A percentile compares a stretch with the other conserved stretches of the same genome.
Evolutionary conservation across 1,140 invertebrate genomes (phyloP).

Genomic region (Pemphigus obesinymphae): DNA sequence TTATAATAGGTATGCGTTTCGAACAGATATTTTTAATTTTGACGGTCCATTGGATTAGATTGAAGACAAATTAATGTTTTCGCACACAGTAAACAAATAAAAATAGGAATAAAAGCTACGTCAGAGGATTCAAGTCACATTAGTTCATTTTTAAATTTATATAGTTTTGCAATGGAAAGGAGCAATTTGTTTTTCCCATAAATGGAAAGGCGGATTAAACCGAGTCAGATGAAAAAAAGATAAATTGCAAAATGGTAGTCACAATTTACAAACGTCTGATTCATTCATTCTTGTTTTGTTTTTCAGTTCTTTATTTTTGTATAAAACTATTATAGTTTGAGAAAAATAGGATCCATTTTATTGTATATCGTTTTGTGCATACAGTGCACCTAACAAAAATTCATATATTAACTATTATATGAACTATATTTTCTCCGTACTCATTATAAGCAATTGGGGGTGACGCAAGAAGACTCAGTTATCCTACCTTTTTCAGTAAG

Average conservation of each 20-base stretch:
- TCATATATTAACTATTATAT: too few relatives aligned
- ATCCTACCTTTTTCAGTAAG: too few relatives aligned
- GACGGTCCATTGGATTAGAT: background rate
- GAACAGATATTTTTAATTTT: background rate
- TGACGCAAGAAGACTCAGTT: too few relatives aligned
- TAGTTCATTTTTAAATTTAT: background rate
- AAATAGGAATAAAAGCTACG: background rate
- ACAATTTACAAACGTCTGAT: background rate
- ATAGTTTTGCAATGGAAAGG: background rate
- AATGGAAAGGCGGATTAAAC: background rate
- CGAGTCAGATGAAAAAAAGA: background rate
- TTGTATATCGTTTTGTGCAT: background rate
- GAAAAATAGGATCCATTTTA: background rate
- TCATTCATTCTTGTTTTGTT: background rate
- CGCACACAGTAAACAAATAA: background rate
- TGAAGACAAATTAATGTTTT: background rate
- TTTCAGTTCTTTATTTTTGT: background rate
- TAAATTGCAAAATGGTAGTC: slow-evolving; percentile 2
- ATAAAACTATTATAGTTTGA: too few relatives aligned
- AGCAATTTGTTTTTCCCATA: background rate
- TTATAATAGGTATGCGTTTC: background rate
- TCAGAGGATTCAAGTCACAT: background rate
- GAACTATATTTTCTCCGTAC: background rate
- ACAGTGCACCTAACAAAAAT: background rate
- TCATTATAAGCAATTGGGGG: too few relatives aligned